Evolutionary conservation across 1,140 invertebrate species (phyloP).

Genomic region (Adoxophyes honmai): DNA sequence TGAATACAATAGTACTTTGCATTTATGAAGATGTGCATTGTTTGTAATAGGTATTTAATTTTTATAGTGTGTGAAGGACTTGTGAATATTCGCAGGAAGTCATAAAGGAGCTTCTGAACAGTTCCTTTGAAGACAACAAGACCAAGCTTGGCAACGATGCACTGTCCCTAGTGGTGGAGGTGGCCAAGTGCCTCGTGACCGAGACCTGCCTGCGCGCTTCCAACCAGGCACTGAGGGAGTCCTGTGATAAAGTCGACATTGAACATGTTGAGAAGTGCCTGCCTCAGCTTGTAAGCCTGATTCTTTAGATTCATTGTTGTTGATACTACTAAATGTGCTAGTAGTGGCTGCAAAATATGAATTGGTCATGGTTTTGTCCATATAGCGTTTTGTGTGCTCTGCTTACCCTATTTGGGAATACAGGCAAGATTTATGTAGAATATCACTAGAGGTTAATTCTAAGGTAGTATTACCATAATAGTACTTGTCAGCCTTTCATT

Average conservation of each 20-base stretch:
- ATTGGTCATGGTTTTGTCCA: too few relatives aligned
- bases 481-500: too few relatives aligned
- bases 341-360: too few relatives aligned
- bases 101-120: conserved; percentile 50
- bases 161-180: conserved; percentile 60
- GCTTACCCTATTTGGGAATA: too few relatives aligned
- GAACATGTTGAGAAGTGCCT: conserved; percentile 72
- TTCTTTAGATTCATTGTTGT: not conserved
- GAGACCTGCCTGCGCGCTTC: conserved; percentile 72
- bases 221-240: conserved; percentile 65
- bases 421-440: too few relatives aligned
- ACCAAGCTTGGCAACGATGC: conserved; percentile 55
- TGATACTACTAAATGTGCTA: not conserved
- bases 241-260: conserved; percentile 56
- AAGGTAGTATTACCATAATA: too few relatives aligned
- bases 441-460: too few relatives aligned
- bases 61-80: too few relatives aligned
- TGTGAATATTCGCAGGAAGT: conserved; percentile 46
- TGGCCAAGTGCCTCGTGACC: conserved; percentile 69
- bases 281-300: conserved; percentile 68
- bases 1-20: too few relatives aligned
- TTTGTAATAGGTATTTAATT: too few relatives aligned
- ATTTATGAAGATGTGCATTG: too few relatives aligned
- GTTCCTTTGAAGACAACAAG: conserved; percentile 57
- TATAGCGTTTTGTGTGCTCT: too few relatives aligned